These are phyloP conservation scores for Apoda limacodes DNA, from an alignment of 2,888 invertebrate species.

Conservation along the genomic window DNA sequence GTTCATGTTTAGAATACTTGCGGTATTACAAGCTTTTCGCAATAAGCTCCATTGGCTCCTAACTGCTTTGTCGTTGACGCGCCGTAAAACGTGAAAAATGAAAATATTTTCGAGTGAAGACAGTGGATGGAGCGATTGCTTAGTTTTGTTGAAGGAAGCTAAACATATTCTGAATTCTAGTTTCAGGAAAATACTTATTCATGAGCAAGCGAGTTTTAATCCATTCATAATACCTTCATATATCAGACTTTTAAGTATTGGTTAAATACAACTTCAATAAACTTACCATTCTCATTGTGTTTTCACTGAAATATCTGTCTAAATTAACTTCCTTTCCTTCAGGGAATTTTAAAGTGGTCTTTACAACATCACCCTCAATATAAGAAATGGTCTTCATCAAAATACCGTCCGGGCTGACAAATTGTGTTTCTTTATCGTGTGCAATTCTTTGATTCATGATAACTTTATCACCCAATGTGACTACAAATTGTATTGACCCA, in stretches of 20 bases:
- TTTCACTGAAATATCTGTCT: background rate
- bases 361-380: background rate
- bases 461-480: background rate
- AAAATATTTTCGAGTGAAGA: no score
- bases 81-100: no score
- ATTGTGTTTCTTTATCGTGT: background rate
- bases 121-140: no score
- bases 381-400: background rate
- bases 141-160: no score
- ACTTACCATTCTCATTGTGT: background rate
- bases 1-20: no score
- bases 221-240: no score
- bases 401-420: background rate
- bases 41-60: no score
- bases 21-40: no score
- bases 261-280: background rate
- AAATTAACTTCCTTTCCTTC: background rate
- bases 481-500: background rate
- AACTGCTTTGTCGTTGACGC: no score
- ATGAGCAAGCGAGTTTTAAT: no score
- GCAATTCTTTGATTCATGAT: background rate
- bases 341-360: background rate
- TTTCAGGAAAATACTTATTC: no score
- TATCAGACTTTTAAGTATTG: background rate
- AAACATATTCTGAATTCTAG: no score